A percentile compares a stretch with the other conserved stretches of the same genome.
phyloP scores from a whole-genome alignment of 2,113 vertebrate species.

The Larimichthys crocea region DNA sequence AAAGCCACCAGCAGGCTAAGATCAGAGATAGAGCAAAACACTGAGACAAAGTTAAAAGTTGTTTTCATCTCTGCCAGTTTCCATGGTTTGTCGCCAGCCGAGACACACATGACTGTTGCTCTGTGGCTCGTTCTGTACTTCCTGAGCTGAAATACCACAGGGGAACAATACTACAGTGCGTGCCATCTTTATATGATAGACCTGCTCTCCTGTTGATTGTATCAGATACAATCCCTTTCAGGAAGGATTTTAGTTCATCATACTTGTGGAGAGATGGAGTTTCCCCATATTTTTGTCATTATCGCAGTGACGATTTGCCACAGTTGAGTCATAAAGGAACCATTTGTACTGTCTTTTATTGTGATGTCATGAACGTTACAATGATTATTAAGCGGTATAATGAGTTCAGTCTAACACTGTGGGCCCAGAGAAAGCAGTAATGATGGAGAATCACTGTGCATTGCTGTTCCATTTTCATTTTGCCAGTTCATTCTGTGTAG shows the following conservation, averaged over 20 bases:
- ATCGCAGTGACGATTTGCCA: conserved; percentile 2
- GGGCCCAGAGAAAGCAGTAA: conserved; percentile 2
- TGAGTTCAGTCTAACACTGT: not conserved
- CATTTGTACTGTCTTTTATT: conserved; percentile 7
- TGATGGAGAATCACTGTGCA: conserved; percentile 10
- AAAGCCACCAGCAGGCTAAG: not conserved
- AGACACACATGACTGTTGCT: conserved; percentile 50
- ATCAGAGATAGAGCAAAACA: conserved; percentile 32
- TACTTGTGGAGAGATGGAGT: conserved; percentile 12
- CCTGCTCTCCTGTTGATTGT: conserved; percentile 27
- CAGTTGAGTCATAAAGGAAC: conserved; percentile 31
- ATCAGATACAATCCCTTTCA: conserved; percentile 25
- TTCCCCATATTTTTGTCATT: conserved; percentile 29
- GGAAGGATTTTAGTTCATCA: conserved; percentile 52
- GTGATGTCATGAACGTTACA: not conserved
- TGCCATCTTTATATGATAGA: conserved; percentile 49
- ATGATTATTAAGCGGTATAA: not conserved
- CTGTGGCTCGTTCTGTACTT: conserved; percentile 59
- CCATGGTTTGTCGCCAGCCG: conserved; percentile 36
- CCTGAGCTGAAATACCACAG: conserved; percentile 67
- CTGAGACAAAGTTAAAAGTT: conserved; percentile 39
- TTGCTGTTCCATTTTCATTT: conserved; percentile 17
- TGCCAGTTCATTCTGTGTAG: conserved; percentile 31
- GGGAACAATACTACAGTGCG: conserved; percentile 41
- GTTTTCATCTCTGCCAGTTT: conserved; percentile 54